Evolutionary conservation across 2,113 vertebrate species (phyloP), one percentile per base, ranked within the genome.

Genomic region (Peromyscus maniculatus): DNA sequence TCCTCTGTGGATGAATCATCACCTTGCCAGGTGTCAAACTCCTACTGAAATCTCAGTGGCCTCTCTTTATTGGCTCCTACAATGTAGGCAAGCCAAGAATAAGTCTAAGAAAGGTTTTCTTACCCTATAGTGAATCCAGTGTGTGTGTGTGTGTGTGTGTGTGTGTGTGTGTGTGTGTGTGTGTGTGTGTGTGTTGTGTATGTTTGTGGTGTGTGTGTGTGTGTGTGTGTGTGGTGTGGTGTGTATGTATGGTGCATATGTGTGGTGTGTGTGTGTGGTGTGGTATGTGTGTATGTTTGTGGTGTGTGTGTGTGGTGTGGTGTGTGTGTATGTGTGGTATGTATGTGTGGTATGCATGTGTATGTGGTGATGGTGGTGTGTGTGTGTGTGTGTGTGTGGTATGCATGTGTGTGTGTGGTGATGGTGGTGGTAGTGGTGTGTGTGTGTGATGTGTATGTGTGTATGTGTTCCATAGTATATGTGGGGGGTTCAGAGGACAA

Each of bases 1-100:
- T 36, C 66, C 55, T 88, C 89, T 79, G 75, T 33, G 13, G 78
- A 72, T 66, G 57, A 93, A 92, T 79, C 62, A 31, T 69, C 96
- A 84, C 80, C 80, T 83, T 75, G 3, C 57, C 15, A 69, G 43
- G 22, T 86, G 33, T 80, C 93, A 86, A 46, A 64, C 55, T 46
- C 71, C n/a, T 72, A 36, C 66, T 83, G 59, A 84, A 91, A 82
- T 28, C 36, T 75, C 59, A 7, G 7, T 26, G 49, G 28, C n/a
- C 0, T 19, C 71, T 92, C 46, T 84, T 43, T 62, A 21, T 57
- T 57, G 16, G 74, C 12, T 96, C 33, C 62, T 74, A 22, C 39
- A 74, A 69, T 72, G 43, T 67, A 26, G 49, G 87, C 33, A 11
- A n/a, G 28, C 52, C 59, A 64, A 84, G 52, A n/a, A n/a, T 31